Evolutionary conservation across 2,888 invertebrate species (phyloP).

Genomic region (Autographa gamma): DNA sequence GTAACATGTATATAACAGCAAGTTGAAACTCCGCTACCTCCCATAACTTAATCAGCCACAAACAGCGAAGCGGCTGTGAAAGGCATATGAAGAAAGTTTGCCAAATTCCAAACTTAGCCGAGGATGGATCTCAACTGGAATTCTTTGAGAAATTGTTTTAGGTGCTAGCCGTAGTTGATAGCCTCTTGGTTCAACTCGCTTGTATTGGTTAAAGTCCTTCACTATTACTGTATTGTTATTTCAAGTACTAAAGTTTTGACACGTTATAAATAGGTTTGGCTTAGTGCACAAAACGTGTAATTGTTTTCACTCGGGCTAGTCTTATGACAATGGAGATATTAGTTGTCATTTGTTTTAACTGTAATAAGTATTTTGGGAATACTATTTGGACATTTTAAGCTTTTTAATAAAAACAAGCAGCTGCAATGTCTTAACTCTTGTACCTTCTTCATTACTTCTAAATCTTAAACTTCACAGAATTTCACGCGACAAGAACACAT

Average conservation of each 20-base stretch:
- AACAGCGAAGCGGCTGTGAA: constrained; percentile 63
- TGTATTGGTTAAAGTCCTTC: constrained; percentile 11
- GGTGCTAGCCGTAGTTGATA: constrained; percentile 47
- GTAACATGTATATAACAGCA: too few relatives aligned
- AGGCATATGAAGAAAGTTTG: constrained; percentile 77
- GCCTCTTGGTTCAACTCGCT: constrained; percentile 20
- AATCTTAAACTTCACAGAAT: constrained; percentile 22
- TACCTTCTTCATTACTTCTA: neutral
- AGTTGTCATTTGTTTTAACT: neutral
- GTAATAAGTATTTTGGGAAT: neutral
- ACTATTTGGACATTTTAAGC: neutral
- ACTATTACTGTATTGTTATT: constrained; percentile 16
- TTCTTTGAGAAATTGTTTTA: constrained; percentile 63
- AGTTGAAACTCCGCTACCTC: constrained; percentile 10
- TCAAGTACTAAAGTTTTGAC: constrained; percentile 15
- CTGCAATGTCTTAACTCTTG: constrained; percentile 1
- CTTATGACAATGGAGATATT: neutral
- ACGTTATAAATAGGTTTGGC: constrained; percentile 3
- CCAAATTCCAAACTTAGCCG: constrained; percentile 65
- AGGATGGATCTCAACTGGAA: constrained; percentile 61
- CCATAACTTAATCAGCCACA: constrained; percentile 12
- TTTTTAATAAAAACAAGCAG: constrained; percentile 2
- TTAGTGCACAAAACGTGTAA: neutral
- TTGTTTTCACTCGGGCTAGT: neutral
- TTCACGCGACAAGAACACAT: constrained; percentile 18